Evolutionary conservation across 2,888 invertebrate species (phyloP).

Genomic region (Tricholauxania praeusta): DNA sequence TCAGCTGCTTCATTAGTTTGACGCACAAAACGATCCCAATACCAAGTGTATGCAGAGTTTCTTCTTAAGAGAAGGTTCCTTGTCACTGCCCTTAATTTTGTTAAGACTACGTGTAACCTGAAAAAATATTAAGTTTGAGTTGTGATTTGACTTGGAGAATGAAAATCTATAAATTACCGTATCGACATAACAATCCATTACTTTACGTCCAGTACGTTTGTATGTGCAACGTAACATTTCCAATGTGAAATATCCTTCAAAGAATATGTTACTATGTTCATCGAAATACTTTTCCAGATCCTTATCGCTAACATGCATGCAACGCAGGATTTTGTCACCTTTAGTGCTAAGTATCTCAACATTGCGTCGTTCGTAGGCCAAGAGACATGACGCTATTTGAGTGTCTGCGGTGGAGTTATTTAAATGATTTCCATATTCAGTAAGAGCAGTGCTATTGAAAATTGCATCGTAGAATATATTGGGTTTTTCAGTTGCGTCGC

Average conservation of each 20-base stretch:
- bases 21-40: not conserved
- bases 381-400: not conserved
- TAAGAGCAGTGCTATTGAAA: slow-evolving; percentile 9
- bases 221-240: not conserved
- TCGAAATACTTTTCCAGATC: not conserved
- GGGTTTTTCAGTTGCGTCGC: not conserved
- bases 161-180: not conserved
- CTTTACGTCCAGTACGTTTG: not conserved
- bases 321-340: slow-evolving; percentile 4
- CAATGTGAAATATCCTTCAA: not conserved
- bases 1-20: not conserved
- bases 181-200: slow-evolving; percentile 17
- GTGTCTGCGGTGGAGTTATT: not conserved
- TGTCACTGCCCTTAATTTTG: not conserved
- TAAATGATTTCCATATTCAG: not conserved
- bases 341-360: not conserved
- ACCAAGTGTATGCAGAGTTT: slow-evolving; percentile 1
- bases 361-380: not conserved
- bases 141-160: too few species aligned
- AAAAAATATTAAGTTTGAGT: not conserved
- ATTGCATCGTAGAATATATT: slow-evolving; percentile 19
- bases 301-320: slow-evolving; percentile 4
- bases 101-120: not conserved
- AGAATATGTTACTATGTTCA: not conserved
- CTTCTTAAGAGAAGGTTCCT: not conserved